Base-by-base conservation (phyloP, 2,797 vertebrate species). In the Phrynocephalus forsythii region DNA sequence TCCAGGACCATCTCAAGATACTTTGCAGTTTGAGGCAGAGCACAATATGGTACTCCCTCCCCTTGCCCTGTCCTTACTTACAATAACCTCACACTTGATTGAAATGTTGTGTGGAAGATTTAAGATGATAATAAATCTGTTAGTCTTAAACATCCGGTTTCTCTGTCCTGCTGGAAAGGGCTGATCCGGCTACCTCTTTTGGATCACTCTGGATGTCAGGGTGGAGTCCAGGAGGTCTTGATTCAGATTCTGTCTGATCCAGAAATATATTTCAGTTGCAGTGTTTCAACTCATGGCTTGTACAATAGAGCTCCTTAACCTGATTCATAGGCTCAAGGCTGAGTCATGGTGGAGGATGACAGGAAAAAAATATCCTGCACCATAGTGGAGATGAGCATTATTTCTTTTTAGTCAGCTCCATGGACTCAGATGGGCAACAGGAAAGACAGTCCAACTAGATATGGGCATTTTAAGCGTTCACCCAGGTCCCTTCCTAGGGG, bases 241-340 rank as follows among this genome's bases (percentile, higher is more conserved):
- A 79, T 79, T 79, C 26, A 13, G 28, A 66, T 63, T 0, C 6
- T 24, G 6, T 24, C 11, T 66, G 60, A 63, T 83, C 52, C 56
- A 50, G n/a, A 0, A 0, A 28, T 52, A 56, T 78, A 83, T 75
- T 0, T 1, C 26, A 68, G 0, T 0, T 83, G 67, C 28, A 50
- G 67, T 56, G 52, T 20, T 9, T 0, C 0, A 18, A 67, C 24
- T 26, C 13, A 66, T 3, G 26, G 87, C 63, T 0, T 0, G 24
- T 44, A 11, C 4, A 0, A 77, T 50, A 26, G 15, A 79, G 0
- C 26, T 72, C 30, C 63, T 78, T 56, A 81, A 60, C 63, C 30
- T 60, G 8, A 9, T 33, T 26, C 38, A 79, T 56, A 63, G 16
- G 1, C 11, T 88, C 24, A 82, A 3, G 24, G 22, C 28, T 0